phyloP scores from a whole-genome alignment of 2,888 invertebrate genomes.

The Danaus chrysippus region DNA sequence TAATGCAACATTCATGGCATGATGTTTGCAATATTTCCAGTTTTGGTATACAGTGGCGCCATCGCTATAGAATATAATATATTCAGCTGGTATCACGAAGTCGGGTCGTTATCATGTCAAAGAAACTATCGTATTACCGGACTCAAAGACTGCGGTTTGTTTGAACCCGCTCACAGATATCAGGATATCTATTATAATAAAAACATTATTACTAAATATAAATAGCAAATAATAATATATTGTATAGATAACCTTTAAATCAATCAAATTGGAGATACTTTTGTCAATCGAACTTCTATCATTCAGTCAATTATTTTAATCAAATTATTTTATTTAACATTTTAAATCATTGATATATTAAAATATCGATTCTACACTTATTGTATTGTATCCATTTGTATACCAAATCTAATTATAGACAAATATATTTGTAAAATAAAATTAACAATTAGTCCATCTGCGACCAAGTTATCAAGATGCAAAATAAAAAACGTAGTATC shows the following conservation, averaged over 20 bases:
- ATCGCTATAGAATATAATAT: constrained; percentile 62
- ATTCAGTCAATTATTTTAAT: too few species aligned
- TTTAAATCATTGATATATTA: too few species aligned
- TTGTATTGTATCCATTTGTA: too few species aligned
- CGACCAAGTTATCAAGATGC: too few species aligned
- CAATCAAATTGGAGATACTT: too few species aligned
- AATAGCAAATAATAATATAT: constrained; percentile 10
- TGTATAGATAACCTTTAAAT: not conserved
- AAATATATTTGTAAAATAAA: too few species aligned
- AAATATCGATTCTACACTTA: too few species aligned
- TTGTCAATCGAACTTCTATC: too few species aligned
- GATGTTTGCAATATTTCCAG: constrained; percentile 53
- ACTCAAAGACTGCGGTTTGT: constrained; percentile 71
- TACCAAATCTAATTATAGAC: too few species aligned
- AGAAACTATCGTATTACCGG: constrained; percentile 73
- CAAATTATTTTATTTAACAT: too few species aligned
- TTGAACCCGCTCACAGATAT: constrained; percentile 53
- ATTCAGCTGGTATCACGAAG: constrained; percentile 61
- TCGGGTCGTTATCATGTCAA: constrained; percentile 75
- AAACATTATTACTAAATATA: not conserved
- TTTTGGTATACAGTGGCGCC: constrained; percentile 40
- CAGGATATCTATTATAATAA: not conserved
- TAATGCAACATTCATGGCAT: constrained; percentile 27
- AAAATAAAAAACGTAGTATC: too few species aligned
- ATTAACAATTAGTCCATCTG: too few species aligned